Base-by-base conservation (phyloP, 2,888 invertebrate genomes). In the Lepidonotus clava region DNA sequence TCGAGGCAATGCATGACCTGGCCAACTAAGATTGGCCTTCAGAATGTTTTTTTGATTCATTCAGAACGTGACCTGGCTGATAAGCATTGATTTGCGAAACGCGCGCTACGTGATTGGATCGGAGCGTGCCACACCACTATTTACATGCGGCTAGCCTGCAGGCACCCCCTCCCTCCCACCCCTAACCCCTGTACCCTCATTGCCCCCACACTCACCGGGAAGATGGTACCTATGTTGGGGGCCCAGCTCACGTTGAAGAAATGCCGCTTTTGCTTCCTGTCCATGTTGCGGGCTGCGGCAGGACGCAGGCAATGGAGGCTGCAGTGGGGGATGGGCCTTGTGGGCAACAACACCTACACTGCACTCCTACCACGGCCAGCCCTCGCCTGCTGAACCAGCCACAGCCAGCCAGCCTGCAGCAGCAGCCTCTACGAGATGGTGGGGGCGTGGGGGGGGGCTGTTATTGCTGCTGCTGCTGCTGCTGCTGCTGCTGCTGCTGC, bases 191-290 rank as follows among this genome's bases (percentile, higher is more conserved):
- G n/a, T n/a, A n/a, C n/a, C n/a, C 61, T 71, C 2, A 32, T 14
- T 1, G 32, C 28, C 28, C 32, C 11, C n/a, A 24, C 38, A 71
- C 71, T 34, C 24, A 71, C 71, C 71, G 71, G 71, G 71, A 71
- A 71, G 2, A 71, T 34, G 5, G 38, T 71, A 11, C 71, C 71
- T 38, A 38, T 38, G n/a, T 11, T 71, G 21, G 71, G 71, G 14
- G 71, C 38, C 71, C 71, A 71, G 38, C n/a, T 71, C 36, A 71
- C 38, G 36, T 71, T 71, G 21, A 71, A 71, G 38, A 71, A 71
- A 38, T 71, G 71, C 71, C 71, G 14, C 71, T 71, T 71, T 34
- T 71, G 71, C 71, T 34, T 71, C 71, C 71, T 34, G 4, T 71
- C 36, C 71, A 71, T 71, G 71, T 18, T 36, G 71, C 32, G 32